phyloP scores from a whole-genome alignment of 2,797 vertebrate species.

The Holocentrus rufus region DNA sequence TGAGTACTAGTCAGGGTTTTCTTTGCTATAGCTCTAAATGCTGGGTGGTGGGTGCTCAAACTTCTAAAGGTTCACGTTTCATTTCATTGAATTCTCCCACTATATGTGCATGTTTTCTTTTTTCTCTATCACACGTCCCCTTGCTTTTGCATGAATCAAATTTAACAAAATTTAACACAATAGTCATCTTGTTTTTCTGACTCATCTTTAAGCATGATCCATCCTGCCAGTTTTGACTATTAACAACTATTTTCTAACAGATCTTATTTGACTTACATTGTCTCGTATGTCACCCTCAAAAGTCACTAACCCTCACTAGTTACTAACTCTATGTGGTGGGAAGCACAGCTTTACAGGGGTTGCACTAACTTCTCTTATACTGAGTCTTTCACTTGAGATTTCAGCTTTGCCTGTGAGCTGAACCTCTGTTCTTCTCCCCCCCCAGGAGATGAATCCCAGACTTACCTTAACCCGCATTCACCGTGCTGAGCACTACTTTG shows the following conservation, averaged over 20 bases:
- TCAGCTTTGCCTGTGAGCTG: neutral
- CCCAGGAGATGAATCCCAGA: slow-evolving; percentile 88
- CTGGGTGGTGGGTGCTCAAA: neutral
- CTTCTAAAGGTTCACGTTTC: slow-evolving; percentile 26
- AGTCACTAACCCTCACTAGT: too few species aligned
- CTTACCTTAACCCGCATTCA: slow-evolving; percentile 92
- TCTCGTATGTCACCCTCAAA: neutral
- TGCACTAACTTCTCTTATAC: neutral
- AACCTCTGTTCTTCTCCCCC: slow-evolving; percentile 13
- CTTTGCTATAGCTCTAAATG: slow-evolving; percentile 13
- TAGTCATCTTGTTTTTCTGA: neutral
- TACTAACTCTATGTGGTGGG: neutral
- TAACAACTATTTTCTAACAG: neutral
- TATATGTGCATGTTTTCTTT: neutral
- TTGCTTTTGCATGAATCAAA: neutral
- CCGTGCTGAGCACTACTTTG: slow-evolving; percentile 92
- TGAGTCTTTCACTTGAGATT: neutral
- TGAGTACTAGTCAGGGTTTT: slow-evolving; percentile 86
- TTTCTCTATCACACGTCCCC: neutral
- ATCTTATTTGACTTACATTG: neutral
- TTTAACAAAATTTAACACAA: neutral
- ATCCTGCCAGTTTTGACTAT: neutral
- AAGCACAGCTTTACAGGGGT: slow-evolving; percentile 2
- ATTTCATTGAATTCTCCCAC: too few species aligned
- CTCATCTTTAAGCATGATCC: neutral